Evolutionary conservation across 2,797 vertebrate genomes (phyloP).

Genomic region (Rallus crepitans): DNA sequence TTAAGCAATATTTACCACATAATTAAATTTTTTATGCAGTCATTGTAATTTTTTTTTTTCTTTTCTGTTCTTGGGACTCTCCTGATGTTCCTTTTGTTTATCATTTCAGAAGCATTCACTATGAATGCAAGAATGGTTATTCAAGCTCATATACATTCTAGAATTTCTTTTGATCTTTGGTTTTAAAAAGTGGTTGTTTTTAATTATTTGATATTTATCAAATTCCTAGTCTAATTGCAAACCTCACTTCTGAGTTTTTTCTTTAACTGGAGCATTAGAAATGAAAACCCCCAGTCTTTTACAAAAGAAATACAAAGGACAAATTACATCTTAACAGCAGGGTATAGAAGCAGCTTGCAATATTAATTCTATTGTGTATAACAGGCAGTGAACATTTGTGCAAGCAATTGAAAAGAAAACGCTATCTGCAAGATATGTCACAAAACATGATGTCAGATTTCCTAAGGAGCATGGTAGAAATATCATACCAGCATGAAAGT

Average conservation of each 20-base stretch:
- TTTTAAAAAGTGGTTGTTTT: not conserved
- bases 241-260: not conserved
- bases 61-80: not conserved
- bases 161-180: not conserved
- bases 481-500: not conserved
- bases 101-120: not conserved
- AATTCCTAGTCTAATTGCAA: not conserved
- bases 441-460: conserved; percentile 23
- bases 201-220: not conserved
- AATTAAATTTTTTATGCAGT: not conserved
- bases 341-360: not conserved
- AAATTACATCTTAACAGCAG: conserved; percentile 21
- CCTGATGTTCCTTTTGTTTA: not conserved
- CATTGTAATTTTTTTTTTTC: not conserved
- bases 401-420: conserved; percentile 25
- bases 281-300: not conserved
- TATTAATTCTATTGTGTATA: not conserved
- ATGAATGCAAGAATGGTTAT: not conserved
- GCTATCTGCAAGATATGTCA: conserved; percentile 10
- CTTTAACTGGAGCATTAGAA: conserved; percentile 13
- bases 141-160: not conserved
- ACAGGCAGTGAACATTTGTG: conserved; percentile 11
- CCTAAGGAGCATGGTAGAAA: conserved; percentile 29
- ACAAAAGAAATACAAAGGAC: not conserved
- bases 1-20: not conserved